Conservation (phyloP, 2,797 vertebrate species). For the Gymnopithys bicolor region DNA sequence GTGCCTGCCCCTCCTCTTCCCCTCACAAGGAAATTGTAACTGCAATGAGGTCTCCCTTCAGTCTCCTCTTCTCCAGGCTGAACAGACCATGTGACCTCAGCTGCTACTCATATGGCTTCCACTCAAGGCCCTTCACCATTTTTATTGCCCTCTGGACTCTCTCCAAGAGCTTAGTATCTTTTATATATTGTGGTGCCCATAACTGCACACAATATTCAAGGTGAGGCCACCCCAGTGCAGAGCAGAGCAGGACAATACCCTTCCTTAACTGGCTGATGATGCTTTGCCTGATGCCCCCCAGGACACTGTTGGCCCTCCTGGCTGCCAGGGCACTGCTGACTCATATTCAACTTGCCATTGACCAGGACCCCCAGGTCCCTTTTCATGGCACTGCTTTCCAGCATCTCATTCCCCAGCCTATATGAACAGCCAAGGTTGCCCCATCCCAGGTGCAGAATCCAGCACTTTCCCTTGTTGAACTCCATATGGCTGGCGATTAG, state of each 20-base stretch:
- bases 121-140: neutral
- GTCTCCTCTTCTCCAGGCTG: neutral
- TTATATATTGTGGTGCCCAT: neutral
- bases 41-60: neutral
- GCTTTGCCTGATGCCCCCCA: neutral
- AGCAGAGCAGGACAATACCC: neutral
- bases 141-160: neutral
- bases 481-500: neutral
- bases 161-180: neutral
- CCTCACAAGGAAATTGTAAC: neutral
- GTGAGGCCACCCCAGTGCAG: neutral
- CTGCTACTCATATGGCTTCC: neutral
- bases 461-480: neutral
- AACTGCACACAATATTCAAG: neutral
- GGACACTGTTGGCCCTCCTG: neutral
- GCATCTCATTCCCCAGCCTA: neutral
- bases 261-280: neutral
- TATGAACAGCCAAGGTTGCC: neutral
- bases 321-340: neutral
- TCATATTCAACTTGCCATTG: neutral
- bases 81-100: neutral
- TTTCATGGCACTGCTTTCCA: neutral
- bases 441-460: neutral
- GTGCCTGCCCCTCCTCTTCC: neutral
- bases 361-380: neutral